Evolutionary conservation across 2,797 vertebrate species (phyloP).

Genomic region (Acanthurus tractus): DNA sequence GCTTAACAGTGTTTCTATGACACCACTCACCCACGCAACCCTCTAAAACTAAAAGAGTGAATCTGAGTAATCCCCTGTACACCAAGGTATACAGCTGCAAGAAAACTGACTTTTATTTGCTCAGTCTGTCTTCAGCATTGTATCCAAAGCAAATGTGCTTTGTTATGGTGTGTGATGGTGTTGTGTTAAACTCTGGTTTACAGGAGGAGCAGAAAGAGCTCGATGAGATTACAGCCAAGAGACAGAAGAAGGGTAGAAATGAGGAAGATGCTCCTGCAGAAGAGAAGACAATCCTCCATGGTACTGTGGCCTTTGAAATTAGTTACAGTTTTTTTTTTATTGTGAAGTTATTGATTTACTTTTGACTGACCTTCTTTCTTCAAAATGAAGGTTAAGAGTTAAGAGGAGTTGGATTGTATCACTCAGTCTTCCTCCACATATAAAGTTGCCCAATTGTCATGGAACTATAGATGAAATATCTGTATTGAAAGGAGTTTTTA

Average conservation of each 20-base stretch:
- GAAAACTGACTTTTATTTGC: neutral
- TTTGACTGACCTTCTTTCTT: neutral
- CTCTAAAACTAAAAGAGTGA: neutral
- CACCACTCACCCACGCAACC: neutral
- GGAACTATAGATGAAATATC: neutral
- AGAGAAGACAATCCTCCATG: slow-evolving; percentile 97
- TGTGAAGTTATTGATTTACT: neutral
- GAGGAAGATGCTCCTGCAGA: slow-evolving; percentile 96
- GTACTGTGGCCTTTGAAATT: slow-evolving; percentile 76
- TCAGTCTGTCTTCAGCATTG: neutral
- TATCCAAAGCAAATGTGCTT: slow-evolving; percentile 9
- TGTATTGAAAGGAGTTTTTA: neutral
- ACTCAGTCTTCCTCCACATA: neutral
- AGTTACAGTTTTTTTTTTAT: slow-evolving; percentile 7
- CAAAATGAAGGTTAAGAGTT: neutral
- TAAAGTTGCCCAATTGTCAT: neutral
- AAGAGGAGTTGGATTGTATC: neutral
- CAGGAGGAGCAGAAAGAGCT: slow-evolving; percentile 97
- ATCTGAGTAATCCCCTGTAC: neutral
- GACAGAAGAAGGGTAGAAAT: slow-evolving; percentile 96
- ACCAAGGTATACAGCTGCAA: neutral
- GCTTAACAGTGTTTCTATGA: neutral
- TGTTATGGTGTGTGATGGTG: neutral
- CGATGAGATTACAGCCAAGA: slow-evolving; percentile 97
- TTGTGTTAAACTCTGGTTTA: slow-evolving; percentile 40